These are phyloP conservation scores for Phainopepla nitens DNA, from an alignment of 2,113 vertebrate species.

Conservation along the genomic window DNA sequence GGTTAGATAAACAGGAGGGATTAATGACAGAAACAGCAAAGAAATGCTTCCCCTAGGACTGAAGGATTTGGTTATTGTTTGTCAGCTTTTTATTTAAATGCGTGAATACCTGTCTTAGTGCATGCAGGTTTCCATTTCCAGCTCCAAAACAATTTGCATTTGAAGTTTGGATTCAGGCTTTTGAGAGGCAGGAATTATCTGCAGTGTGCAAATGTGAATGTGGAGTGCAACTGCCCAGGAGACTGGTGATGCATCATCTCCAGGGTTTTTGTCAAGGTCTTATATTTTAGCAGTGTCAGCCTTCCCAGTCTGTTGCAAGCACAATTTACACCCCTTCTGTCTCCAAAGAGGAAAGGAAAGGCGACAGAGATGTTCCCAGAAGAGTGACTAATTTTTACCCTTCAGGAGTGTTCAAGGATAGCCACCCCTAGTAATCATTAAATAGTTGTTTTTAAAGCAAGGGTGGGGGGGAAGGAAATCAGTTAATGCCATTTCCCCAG, in stretches of 20 bases:
- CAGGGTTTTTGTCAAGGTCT: conserved; percentile 37
- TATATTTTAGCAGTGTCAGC: conserved; percentile 51
- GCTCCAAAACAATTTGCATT: not conserved
- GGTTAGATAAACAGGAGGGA: not conserved
- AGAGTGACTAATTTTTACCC: conserved; percentile 52
- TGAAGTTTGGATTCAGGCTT: not conserved
- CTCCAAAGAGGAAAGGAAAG: conserved; percentile 33
- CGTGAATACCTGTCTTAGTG: not conserved
- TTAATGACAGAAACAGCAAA: not conserved
- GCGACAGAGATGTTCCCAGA: conserved; percentile 11
- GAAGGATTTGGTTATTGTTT: not conserved
- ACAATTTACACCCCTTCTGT: conserved; percentile 53
- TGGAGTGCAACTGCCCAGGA: conserved; percentile 10
- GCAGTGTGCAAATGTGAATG: conserved; percentile 1
- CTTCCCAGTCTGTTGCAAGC: conserved; percentile 26
- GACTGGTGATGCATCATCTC: conserved; percentile 33
- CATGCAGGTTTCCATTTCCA: not conserved
- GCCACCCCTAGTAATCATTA: conserved; percentile 6
- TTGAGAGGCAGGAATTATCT: conserved; percentile 3
- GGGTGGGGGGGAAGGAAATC: not conserved
- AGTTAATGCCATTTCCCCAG: conserved; percentile 46
- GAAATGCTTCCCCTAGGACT: not conserved
- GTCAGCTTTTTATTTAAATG: not conserved
- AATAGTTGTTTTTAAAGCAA: conserved; percentile 24
- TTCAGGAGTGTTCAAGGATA: conserved; percentile 51